Evolutionary conservation across 2,797 vertebrate genomes (phyloP).

Genomic region (Threskiornis aethiopicus): DNA sequence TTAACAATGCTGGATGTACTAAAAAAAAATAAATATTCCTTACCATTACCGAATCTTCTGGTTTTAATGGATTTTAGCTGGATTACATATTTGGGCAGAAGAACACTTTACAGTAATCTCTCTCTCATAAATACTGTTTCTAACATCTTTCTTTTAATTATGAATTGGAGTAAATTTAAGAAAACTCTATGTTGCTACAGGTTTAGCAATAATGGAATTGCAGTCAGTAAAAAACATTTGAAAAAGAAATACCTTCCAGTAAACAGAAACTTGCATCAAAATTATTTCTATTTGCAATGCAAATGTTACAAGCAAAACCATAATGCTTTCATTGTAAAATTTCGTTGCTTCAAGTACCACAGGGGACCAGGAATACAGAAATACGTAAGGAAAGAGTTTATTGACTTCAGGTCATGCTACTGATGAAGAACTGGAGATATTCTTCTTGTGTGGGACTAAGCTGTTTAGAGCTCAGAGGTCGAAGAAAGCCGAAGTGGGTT

Average conservation of each 20-base stretch:
- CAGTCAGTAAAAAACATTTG: neutral
- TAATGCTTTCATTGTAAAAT: neutral
- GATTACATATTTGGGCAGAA: neutral
- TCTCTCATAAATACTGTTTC: neutral
- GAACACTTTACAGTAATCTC: neutral
- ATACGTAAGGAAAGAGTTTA: neutral
- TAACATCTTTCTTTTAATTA: constrained; percentile 20
- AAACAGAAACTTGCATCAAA: neutral
- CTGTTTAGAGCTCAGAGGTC: neutral
- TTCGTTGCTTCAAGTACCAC: neutral
- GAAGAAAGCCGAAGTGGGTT: neutral
- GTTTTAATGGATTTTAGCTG: neutral
- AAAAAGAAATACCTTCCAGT: neutral
- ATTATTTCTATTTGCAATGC: constrained; percentile 31
- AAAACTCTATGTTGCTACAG: neutral
- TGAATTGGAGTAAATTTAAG: neutral
- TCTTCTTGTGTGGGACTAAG: neutral
- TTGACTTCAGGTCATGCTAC: neutral
- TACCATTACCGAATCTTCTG: neutral
- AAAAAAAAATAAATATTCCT: neutral
- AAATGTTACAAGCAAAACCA: neutral
- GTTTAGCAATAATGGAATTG: neutral
- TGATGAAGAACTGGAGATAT: neutral
- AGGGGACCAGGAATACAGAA: neutral
- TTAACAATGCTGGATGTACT: neutral